phyloP scores from a whole-genome alignment of 2,888 invertebrate species.

The Drosophila fungiperda region DNA sequence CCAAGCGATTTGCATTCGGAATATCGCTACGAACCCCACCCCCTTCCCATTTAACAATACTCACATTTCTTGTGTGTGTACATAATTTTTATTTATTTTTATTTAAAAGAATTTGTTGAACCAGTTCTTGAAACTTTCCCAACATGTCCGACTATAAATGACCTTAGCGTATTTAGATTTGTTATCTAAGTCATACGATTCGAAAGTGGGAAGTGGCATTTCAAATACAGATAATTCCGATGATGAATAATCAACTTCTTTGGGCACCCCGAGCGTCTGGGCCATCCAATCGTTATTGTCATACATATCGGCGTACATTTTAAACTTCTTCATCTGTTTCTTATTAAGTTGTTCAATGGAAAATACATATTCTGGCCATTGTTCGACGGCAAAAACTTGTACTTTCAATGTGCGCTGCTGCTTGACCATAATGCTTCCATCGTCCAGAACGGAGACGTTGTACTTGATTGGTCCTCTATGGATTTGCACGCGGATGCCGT shows the following conservation, averaged over 20 bases:
- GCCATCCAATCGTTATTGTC: no score
- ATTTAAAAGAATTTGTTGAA: no score
- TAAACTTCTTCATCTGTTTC: no score
- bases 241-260: no score
- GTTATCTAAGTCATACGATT: no score
- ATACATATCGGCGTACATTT: no score
- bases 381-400: constrained; percentile 15
- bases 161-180: no score
- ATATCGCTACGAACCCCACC: neutral
- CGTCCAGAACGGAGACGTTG: constrained; percentile 39
- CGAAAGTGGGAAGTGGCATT: no score
- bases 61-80: neutral
- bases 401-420: constrained; percentile 38
- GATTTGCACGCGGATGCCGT: constrained; percentile 33
- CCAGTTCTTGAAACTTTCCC: no score
- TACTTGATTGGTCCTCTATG: constrained; percentile 37
- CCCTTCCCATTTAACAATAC: neutral
- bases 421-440: constrained; percentile 48
- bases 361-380: constrained; percentile 8
- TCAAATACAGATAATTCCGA: no score
- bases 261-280: no score
- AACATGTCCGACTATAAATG: no score
- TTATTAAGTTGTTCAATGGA: constrained; percentile 34
- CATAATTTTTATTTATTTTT: neutral
- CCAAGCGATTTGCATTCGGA: constrained; percentile 52